Evolutionary conservation across 2,888 invertebrate genomes (phyloP).

Genomic region (Dusona sp.): DNA sequence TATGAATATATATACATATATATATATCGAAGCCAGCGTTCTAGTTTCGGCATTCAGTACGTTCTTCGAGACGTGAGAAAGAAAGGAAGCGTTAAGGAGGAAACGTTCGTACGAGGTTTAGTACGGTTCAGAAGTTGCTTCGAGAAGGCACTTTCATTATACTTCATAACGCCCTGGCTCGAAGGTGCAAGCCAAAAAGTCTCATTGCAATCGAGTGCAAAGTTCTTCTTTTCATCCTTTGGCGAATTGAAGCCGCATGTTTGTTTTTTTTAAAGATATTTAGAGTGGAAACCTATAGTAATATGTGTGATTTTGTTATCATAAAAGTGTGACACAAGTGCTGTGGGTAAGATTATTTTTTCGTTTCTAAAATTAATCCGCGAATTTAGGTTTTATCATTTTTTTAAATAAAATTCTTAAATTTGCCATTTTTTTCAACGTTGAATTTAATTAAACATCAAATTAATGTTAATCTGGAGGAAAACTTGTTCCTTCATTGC

Average conservation of each 20-base stretch:
- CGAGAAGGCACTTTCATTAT: conserved; percentile 83
- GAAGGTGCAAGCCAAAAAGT: conserved; percentile 73
- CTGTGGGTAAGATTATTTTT: conserved; percentile 60
- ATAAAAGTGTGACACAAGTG: conserved; percentile 58
- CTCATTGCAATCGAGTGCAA: conserved; percentile 16
- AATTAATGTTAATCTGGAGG: too few species aligned
- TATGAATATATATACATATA: conserved; percentile 39
- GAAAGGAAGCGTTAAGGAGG: conserved; percentile 70
- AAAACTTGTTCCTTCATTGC: background rate
- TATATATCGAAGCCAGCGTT: conserved; percentile 68
- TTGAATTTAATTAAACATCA: too few species aligned
- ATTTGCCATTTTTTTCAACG: too few species aligned
- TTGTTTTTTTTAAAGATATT: conserved; percentile 12
- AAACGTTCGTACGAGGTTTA: conserved; percentile 48
- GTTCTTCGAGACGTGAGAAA: conserved; percentile 70
- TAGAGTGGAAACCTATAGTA: conserved; percentile 2
- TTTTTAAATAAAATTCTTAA: background rate
- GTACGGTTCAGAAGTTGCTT: conserved; percentile 61
- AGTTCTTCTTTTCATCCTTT: conserved; percentile 1
- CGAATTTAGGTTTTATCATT: background rate
- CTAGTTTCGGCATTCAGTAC: conserved; percentile 73
- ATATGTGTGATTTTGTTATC: conserved; percentile 25
- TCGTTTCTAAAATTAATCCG: background rate
- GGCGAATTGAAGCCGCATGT: conserved; percentile 32
- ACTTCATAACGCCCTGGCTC: conserved; percentile 78